These are phyloP conservation scores for Euzetes globulus DNA, from an alignment of 2,888 invertebrate genomes.

Conservation along the genomic window DNA sequence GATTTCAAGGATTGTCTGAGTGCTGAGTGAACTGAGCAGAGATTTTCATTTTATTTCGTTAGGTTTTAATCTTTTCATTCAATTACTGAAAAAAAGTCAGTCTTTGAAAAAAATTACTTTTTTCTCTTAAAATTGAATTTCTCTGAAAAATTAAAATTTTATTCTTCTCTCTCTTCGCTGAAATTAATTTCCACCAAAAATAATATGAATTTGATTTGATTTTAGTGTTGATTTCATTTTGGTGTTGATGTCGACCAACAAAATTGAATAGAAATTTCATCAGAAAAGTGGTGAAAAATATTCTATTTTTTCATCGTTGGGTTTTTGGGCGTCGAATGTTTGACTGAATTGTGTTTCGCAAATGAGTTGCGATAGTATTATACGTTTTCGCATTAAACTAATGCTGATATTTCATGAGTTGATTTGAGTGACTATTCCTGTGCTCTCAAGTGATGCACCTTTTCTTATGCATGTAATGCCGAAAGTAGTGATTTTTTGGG, in stretches of 20 bases:
- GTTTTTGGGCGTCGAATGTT: constrained; percentile 28
- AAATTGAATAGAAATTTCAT: neutral
- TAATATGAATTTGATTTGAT: neutral
- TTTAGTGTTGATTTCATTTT: neutral
- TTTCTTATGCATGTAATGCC: constrained; percentile 8
- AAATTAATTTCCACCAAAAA: too few relatives aligned
- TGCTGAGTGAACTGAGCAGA: too few relatives aligned
- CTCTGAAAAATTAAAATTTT: too few relatives aligned
- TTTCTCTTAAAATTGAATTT: too few relatives aligned
- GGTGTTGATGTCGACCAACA: too few relatives aligned
- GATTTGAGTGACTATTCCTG: neutral
- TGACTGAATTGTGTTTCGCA: neutral
- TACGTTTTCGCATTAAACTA: neutral
- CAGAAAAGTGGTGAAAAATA: neutral
- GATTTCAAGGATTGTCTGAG: neutral
- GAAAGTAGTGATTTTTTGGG: constrained; percentile 26
- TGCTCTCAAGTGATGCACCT: constrained; percentile 23
- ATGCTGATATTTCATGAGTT: constrained; percentile 27
- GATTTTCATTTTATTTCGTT: too few relatives aligned
- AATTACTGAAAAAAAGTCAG: too few relatives aligned
- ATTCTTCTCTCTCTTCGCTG: too few relatives aligned
- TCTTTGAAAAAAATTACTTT: too few relatives aligned
- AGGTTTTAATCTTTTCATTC: too few relatives aligned
- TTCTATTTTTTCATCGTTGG: neutral
- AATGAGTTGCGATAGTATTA: neutral